Evolutionary conservation across 2,888 invertebrate genomes (phyloP).

Genomic region (Unio delphinus): DNA sequence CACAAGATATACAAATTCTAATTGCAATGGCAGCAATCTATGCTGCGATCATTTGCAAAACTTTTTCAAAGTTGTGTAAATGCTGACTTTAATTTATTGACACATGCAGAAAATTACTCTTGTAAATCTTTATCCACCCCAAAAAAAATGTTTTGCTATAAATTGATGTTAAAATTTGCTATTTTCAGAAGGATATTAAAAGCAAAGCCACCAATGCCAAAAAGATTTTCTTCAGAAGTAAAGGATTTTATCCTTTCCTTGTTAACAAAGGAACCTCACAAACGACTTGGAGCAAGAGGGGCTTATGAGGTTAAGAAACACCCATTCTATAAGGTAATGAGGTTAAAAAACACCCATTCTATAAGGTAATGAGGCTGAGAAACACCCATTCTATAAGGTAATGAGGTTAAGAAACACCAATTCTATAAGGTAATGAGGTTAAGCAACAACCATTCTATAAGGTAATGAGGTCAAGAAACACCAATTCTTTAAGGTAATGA

Average conservation of each 20-base stretch:
- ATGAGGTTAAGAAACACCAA: slow-evolving; percentile 23
- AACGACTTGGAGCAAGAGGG: slow-evolving; percentile 86
- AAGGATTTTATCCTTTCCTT: slow-evolving; percentile 87
- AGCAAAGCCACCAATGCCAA: slow-evolving; percentile 91
- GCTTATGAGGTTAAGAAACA: slow-evolving; percentile 92
- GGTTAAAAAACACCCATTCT: no score
- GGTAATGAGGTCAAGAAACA: slow-evolving; percentile 70
- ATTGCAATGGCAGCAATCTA: no score
- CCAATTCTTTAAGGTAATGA: slow-evolving; percentile 73
- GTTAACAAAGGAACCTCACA: slow-evolving; percentile 90
- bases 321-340: slow-evolving; percentile 84
- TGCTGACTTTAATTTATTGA: no score
- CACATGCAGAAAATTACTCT: no score
- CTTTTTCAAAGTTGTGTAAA: no score
- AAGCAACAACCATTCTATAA: slow-evolving; percentile 92
- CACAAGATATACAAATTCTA: no score
- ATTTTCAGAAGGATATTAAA: slow-evolving; percentile 83
- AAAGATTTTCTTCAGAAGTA: slow-evolving; percentile 81
- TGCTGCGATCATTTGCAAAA: no score
- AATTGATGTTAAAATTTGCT: background rate
- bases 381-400: slow-evolving; percentile 89
- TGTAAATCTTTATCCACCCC: no score
- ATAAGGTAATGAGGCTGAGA: slow-evolving; percentile 82
- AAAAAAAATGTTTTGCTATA: background rate
- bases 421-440: slow-evolving; percentile 77